phyloP scores from a whole-genome alignment of 1,140 invertebrate species.

The Zaprionus tsacasi region DNA sequence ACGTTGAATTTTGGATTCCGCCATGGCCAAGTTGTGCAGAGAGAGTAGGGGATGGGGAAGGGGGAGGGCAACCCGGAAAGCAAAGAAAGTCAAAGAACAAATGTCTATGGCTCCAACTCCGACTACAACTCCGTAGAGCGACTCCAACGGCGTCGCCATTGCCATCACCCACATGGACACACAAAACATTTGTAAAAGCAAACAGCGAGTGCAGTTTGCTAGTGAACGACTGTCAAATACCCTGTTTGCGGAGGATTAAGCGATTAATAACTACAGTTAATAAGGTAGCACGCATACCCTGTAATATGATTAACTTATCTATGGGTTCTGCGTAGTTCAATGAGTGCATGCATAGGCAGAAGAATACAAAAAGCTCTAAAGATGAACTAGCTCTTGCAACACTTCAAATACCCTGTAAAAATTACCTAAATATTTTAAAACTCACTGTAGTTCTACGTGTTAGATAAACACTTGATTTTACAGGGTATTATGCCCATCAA shows the following conservation, averaged over 20 bases:
- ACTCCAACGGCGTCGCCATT: conserved; percentile 19
- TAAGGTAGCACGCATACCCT: too few relatives aligned
- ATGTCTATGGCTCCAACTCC: conserved; percentile 59
- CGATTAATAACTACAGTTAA: too few relatives aligned
- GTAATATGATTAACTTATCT: too few relatives aligned
- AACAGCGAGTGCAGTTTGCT: neutral
- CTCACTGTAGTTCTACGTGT: too few relatives aligned
- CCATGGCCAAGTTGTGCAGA: conserved; percentile 22
- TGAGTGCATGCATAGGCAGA: too few relatives aligned
- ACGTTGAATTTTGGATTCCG: conserved; percentile 28
- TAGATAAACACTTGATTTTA: too few relatives aligned
- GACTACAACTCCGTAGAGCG: conserved; percentile 22
- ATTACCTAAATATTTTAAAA: too few relatives aligned
- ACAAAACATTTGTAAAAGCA: conserved; percentile 34
- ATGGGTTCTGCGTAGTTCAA: too few relatives aligned
- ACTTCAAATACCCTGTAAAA: too few relatives aligned
- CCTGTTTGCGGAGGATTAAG: conserved; percentile 1
- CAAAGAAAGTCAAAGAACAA: conserved; percentile 80
- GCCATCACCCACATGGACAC: conserved; percentile 33
- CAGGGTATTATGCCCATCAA: too few relatives aligned
- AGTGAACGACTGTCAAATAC: conserved; percentile 3
- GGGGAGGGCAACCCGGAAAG: conserved; percentile 60
- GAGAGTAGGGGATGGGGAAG: neutral
- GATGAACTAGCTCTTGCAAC: too few relatives aligned
- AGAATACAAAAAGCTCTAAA: too few relatives aligned